Base-by-base conservation (phyloP, 2,113 vertebrate species). In the Dipodomys ordii region DNA sequence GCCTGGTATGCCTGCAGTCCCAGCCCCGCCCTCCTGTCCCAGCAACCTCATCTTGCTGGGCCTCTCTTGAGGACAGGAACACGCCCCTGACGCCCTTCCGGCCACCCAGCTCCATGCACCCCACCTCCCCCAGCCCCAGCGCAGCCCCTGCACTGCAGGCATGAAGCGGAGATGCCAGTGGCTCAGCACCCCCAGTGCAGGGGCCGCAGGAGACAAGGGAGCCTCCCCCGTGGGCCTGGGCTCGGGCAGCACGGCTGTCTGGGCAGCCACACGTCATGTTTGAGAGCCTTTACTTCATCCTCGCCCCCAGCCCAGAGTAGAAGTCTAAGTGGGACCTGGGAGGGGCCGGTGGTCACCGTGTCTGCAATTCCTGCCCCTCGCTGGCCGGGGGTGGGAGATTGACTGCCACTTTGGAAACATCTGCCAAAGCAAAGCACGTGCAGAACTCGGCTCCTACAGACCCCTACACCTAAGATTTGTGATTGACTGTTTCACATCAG, bases 141-240 rank as follows among this genome's bases (percentile, higher is more conserved):
- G 12, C 49, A 49, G 49, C 39, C 39, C 39, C 39, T 5, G 39
- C 39, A 39, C 39, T 39, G 39, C 39, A 39, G 39, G 39, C 39
- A 39, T 3, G 39, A 39, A 39, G 20, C 22, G 3, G 44, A 44
- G 53, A 72, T n/a, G 46, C 46, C n/a, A 35, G 23, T 46, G 22
- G 9, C 68, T n/a, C 32, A n/a, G 30, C 7, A 39, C 10, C 16
- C 23, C 30, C 27, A n/a, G 4, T 1, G 2, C 15, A 2, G 32
- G 32, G 18, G 6, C 88, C 19, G 0, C 0, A 22, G 2, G 4
- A 2, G 44, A 62, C 25, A 23, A 11, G n/a, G 2, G 10, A 30
- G 28, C 65, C 20, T 83, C 3, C 0, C 16, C 30, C 39, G 39
- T 39, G 39, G 39, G 39, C 39, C 39, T 39, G 39, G 39, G 39